Evolutionary conservation across 2,113 vertebrate species (phyloP).

Genomic region (Tragulus kanchil): DNA sequence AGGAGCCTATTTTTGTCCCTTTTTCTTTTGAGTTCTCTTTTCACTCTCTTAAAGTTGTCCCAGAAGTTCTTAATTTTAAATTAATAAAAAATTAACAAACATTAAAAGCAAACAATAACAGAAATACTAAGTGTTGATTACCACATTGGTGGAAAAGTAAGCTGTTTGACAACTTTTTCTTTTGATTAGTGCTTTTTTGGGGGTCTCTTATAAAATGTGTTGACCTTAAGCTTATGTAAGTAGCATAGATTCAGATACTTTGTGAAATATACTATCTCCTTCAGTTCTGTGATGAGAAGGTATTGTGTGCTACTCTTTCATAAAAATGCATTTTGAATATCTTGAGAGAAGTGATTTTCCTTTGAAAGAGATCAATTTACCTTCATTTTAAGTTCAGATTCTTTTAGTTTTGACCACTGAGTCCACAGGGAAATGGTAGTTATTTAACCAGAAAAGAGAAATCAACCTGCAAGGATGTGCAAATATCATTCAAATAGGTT

Average conservation of each 20-base stretch:
- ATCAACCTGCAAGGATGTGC: not conserved
- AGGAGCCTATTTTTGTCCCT: not conserved
- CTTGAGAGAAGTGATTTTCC: not conserved
- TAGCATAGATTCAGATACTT: not conserved
- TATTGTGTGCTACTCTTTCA: not conserved
- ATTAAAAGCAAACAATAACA: too few relatives aligned
- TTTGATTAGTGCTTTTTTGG: not conserved
- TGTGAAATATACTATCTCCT: not conserved
- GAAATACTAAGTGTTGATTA: too few relatives aligned
- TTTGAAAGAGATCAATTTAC: not conserved
- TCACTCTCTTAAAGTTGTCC: not conserved
- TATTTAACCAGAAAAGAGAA: slow-evolving; percentile 45
- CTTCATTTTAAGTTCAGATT: slow-evolving; percentile 16
- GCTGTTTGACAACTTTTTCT: not conserved
- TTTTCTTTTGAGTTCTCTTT: not conserved
- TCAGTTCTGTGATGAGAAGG: not conserved
- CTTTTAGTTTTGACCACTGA: slow-evolving; percentile 29
- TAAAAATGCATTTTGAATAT: not conserved
- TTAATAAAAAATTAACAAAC: not conserved
- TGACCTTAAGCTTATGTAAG: not conserved
- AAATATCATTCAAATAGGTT: slow-evolving; percentile 28
- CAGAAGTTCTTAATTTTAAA: slow-evolving; percentile 38
- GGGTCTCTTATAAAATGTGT: not conserved
- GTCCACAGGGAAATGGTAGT: not conserved
- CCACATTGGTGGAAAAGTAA: too few relatives aligned